These are phyloP conservation scores for Arenaria interpres DNA, from an alignment of 2,113 vertebrate genomes.

Conservation along the genomic window DNA sequence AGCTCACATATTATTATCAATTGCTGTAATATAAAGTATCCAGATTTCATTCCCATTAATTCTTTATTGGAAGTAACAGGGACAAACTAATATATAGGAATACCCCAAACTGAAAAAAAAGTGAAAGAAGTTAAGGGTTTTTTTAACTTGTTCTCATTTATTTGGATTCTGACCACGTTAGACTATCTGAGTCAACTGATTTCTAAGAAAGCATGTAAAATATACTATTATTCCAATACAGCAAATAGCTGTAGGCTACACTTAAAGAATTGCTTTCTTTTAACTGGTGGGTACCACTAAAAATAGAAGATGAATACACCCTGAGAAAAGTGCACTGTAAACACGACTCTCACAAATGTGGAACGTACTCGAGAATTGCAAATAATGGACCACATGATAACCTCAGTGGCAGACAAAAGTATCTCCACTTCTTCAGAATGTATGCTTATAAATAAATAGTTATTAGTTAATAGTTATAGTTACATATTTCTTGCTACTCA, in stretches of 20 bases:
- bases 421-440: not conserved
- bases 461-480: too few relatives aligned
- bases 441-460: too few relatives aligned
- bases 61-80: not conserved
- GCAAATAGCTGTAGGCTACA: not conserved
- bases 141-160: not conserved
- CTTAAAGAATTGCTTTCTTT: slow-evolving; percentile 16
- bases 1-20: not conserved
- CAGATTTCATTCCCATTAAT: not conserved
- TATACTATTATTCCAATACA: not conserved
- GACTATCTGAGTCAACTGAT: not conserved
- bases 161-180: not conserved
- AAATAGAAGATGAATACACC: not conserved
- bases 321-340: slow-evolving; percentile 8
- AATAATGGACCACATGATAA: not conserved
- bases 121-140: not conserved
- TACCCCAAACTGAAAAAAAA: not conserved
- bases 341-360: slow-evolving; percentile 35
- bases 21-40: not conserved
- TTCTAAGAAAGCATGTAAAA: not conserved
- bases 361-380: not conserved
- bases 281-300: slow-evolving; percentile 12
- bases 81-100: not conserved
- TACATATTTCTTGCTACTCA: not conserved
- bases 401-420: slow-evolving; percentile 1